A percentile compares a stretch with the other conserved stretches of the same genome.
phyloP scores from a whole-genome alignment of 2,888 invertebrate species.

The Euplagia quadripunctaria region DNA sequence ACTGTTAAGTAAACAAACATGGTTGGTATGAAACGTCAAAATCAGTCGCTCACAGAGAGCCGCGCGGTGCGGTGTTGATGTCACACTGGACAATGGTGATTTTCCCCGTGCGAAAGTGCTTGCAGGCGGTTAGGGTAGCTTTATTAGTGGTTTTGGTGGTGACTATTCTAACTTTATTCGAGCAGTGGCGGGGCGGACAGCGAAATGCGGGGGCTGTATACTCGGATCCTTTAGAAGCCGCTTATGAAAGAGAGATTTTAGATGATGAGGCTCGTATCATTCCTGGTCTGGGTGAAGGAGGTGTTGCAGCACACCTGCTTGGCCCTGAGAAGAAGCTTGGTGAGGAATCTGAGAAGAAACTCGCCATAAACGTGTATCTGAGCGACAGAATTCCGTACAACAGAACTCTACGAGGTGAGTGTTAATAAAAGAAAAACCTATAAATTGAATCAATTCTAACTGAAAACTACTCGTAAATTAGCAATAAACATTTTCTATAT shows the following conservation, averaged over 20 bases:
- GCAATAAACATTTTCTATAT: slow-evolving; percentile 4
- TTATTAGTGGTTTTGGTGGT: slow-evolving; percentile 70
- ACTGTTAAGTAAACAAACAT: slow-evolving; percentile 75
- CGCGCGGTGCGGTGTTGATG: slow-evolving; percentile 48
- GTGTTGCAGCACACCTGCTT: slow-evolving; percentile 88
- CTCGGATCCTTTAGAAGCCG: slow-evolving; percentile 59
- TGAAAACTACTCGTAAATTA: slow-evolving; percentile 15
- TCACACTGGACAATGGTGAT: slow-evolving; percentile 65
- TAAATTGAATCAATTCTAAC: slow-evolving; percentile 5
- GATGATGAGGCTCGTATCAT: slow-evolving; percentile 90
- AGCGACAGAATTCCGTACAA: slow-evolving; percentile 96
- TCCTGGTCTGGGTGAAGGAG: slow-evolving; percentile 91
- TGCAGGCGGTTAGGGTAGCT: slow-evolving; percentile 71
- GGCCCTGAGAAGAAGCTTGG: slow-evolving; percentile 90
- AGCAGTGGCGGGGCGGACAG: slow-evolving; percentile 80
- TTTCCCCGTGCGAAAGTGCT: slow-evolving; percentile 79
- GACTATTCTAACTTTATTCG: slow-evolving; percentile 72
- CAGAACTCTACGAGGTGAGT: slow-evolving; percentile 90
- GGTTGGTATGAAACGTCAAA: slow-evolving; percentile 64
- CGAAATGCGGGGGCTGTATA: slow-evolving; percentile 63
- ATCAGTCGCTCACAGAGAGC: slow-evolving; percentile 63
- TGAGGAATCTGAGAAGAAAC: slow-evolving; percentile 92
- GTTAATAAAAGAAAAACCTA: slow-evolving; percentile 2
- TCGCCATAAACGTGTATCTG: slow-evolving; percentile 95
- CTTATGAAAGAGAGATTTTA: slow-evolving; percentile 84